Percentiles rank a stretch among this genome's conserved stretches.
Evolutionary conservation across 2,797 vertebrate species (phyloP).

Genomic region (Nothura maculosa): DNA sequence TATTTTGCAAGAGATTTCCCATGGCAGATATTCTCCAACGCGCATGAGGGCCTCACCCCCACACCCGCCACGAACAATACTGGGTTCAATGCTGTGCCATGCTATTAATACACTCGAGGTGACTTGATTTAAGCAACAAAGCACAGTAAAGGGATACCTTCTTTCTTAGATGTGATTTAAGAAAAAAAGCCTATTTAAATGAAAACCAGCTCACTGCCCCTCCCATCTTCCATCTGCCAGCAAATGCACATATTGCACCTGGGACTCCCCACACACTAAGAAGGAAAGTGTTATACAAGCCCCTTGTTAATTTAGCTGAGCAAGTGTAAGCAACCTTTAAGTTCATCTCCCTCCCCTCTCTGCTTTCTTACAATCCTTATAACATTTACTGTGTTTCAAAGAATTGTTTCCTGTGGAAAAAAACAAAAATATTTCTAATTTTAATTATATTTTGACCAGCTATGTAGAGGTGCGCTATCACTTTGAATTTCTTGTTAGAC

Average conservation of each 20-base stretch:
- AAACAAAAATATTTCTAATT: neutral
- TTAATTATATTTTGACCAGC: neutral
- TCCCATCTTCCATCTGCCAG: slow-evolving; percentile 9
- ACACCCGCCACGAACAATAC: slow-evolving; percentile 8
- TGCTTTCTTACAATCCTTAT: neutral
- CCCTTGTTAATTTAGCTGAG: neutral
- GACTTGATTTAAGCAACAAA: slow-evolving; percentile 36
- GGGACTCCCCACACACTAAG: neutral
- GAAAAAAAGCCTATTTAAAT: neutral
- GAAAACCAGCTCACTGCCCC: slow-evolving; percentile 26
- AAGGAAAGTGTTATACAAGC: neutral
- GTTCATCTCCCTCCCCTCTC: neutral
- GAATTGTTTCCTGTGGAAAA: neutral
- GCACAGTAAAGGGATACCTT: neutral
- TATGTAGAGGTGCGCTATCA: neutral
- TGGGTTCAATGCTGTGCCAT: neutral
- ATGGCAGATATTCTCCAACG: slow-evolving; percentile 41
- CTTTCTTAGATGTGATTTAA: slow-evolving; percentile 19
- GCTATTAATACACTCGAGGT: neutral
- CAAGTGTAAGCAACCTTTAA: neutral
- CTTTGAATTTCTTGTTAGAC: neutral
- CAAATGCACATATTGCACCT: neutral
- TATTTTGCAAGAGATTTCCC: slow-evolving; percentile 56
- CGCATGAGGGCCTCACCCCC: neutral
- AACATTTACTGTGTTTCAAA: neutral